Conservation (phyloP, 2,888 invertebrate species). For the Odontomyia ornata region DNA sequence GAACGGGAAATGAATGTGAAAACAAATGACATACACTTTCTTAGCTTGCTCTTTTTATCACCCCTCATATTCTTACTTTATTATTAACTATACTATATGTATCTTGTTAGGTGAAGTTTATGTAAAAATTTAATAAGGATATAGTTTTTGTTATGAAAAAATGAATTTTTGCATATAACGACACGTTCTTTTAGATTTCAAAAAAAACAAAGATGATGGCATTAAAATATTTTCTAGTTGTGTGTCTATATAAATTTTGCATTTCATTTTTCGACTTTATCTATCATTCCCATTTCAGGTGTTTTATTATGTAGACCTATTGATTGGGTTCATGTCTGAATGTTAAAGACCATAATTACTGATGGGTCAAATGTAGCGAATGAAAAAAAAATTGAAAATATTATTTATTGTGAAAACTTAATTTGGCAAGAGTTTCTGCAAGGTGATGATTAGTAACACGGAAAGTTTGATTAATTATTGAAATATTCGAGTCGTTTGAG, state of each 20-base stretch:
- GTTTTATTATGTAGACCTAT: background rate
- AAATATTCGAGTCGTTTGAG: too few species aligned
- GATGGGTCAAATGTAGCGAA: background rate
- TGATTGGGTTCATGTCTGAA: background rate
- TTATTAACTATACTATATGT: background rate
- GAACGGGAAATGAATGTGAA: constrained; percentile 21
- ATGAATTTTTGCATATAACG: constrained; percentile 15
- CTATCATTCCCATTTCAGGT: constrained; percentile 30
- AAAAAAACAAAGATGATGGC: too few species aligned
- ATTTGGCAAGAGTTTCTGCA: constrained; percentile 3
- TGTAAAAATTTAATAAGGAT: constrained; percentile 23
- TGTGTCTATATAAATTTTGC: constrained; percentile 16
- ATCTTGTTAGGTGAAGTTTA: background rate
- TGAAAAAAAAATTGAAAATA: too few species aligned
- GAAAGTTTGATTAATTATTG: too few species aligned
- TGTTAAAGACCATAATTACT: background rate
- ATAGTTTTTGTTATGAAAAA: constrained; percentile 24
- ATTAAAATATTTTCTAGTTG: too few species aligned
- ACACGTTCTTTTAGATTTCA: constrained; percentile 10
- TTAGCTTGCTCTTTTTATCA: background rate
- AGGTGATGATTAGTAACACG: background rate
- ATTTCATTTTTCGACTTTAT: background rate
- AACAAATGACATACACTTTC: constrained; percentile 30
- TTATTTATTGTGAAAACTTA: constrained; percentile 15
- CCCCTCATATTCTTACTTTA: background rate